A percentile compares a stretch with the other conserved stretches of the same genome.
Conservation (phyloP, 1,140 invertebrate genomes). For the Prorops nasuta region DNA sequence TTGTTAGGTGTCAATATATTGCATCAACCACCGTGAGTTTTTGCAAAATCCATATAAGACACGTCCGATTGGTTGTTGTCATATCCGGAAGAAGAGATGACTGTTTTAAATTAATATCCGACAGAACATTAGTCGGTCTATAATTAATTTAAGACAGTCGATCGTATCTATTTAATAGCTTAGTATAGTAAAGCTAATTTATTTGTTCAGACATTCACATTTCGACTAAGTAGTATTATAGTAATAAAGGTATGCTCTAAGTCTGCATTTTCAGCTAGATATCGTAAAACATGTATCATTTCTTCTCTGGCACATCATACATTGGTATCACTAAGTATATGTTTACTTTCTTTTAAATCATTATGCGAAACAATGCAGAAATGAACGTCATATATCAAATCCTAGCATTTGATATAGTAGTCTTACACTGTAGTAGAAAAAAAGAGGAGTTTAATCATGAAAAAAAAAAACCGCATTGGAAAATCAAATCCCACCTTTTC, state of each 20-base stretch:
- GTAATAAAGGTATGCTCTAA: constrained; percentile 59
- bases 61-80: constrained; percentile 57
- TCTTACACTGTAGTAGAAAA: constrained; percentile 38
- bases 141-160: constrained; percentile 42
- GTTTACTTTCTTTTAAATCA: constrained; percentile 53
- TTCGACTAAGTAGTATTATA: constrained; percentile 59
- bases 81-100: constrained; percentile 56
- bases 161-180: constrained; percentile 54
- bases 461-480: constrained; percentile 29
- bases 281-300: constrained; percentile 58
- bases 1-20: constrained; percentile 51
- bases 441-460: constrained; percentile 37
- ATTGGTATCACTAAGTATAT: constrained; percentile 57
- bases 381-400: constrained; percentile 36
- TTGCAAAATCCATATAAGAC: constrained; percentile 52
- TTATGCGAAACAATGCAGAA: constrained; percentile 45
- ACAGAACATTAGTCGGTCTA: constrained; percentile 25
- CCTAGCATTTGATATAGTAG: constrained; percentile 39
- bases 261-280: constrained; percentile 58
- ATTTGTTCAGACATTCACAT: constrained; percentile 59
- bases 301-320: constrained; percentile 56
- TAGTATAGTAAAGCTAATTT: constrained; percentile 58
- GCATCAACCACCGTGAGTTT: constrained; percentile 47
- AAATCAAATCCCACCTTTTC: constrained; percentile 35
- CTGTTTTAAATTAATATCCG: constrained; percentile 40